phyloP scores from a whole-genome alignment of 2,113 vertebrate species.

The Eptesicus fuscus region DNA sequence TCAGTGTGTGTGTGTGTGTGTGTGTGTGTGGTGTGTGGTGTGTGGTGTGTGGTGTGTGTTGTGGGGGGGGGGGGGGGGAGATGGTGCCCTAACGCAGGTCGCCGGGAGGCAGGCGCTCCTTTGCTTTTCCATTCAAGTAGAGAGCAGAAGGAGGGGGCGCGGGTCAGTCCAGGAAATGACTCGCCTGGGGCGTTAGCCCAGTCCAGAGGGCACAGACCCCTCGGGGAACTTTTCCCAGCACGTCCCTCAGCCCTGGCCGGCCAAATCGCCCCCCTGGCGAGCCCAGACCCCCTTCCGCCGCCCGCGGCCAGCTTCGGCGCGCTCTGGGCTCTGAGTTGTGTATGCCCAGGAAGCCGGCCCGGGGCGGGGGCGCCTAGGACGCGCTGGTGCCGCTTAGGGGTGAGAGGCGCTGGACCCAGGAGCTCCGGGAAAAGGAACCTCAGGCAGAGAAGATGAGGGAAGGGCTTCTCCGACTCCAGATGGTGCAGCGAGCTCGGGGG shows the following conservation, averaged over 20 bases:
- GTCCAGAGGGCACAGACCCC: neutral
- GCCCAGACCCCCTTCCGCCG: neutral
- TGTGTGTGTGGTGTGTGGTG: neutral
- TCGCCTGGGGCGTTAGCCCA: neutral
- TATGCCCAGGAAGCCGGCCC: neutral
- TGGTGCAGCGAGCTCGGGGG: fast-evolving
- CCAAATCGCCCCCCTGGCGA: fast-evolving
- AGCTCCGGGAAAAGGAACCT: neutral
- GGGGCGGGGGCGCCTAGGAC: neutral
- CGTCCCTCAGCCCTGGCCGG: too few species aligned
- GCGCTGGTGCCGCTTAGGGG: fast-evolving
- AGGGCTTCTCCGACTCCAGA: neutral
- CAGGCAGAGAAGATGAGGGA: neutral
- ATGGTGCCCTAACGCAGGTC: neutral
- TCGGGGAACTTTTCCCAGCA: neutral
- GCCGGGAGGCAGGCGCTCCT: neutral
- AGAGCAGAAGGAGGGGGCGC: neutral
- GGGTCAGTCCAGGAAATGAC: neutral
- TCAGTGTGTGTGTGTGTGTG: neutral
- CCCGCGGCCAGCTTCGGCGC: fast-evolving
- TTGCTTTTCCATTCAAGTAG: neutral
- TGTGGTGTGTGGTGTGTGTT: neutral
- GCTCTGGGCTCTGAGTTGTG: neutral
- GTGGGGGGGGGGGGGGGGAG: neutral
- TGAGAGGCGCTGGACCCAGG: neutral